These are phyloP conservation scores for Triplophysa yarkandensis DNA, from an alignment of 2,797 vertebrate genomes.

Conservation along the genomic window DNA sequence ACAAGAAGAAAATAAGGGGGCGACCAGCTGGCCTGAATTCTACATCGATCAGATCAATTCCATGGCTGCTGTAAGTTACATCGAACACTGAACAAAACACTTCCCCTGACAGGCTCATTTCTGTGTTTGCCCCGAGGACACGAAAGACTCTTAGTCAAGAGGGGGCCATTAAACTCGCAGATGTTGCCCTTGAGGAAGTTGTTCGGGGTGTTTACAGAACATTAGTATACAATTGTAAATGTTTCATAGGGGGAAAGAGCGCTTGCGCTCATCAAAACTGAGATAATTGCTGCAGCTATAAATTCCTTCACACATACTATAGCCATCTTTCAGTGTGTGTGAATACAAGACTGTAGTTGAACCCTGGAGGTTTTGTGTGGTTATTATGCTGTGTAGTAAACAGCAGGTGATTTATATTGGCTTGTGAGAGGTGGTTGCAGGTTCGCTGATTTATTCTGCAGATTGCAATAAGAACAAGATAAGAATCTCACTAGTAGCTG, in stretches of 20 bases:
- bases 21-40: slow-evolving; percentile 97
- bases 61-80: slow-evolving; percentile 95
- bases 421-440: not conserved
- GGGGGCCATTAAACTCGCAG: slow-evolving; percentile 25
- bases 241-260: not conserved
- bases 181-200: slow-evolving; percentile 19
- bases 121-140: not conserved
- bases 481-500: not conserved
- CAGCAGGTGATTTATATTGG: slow-evolving; percentile 3
- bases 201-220: slow-evolving; percentile 20
- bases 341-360: not conserved
- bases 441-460: not conserved
- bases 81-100: not conserved
- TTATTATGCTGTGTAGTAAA: not conserved
- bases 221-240: slow-evolving; percentile 27
- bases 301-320: slow-evolving; percentile 11
- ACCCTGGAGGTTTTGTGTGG: not conserved
- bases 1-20: slow-evolving; percentile 97
- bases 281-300: slow-evolving; percentile 25
- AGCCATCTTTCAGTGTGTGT: not conserved
- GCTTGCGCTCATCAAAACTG: slow-evolving; percentile 4
- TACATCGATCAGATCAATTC: slow-evolving; percentile 97
- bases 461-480: not conserved
- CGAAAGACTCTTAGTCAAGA: not conserved
- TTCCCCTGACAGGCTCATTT: slow-evolving; percentile 2